These are phyloP conservation scores for Dendrocincla fuliginosa DNA, from an alignment of 2,797 vertebrate genomes.

Conservation along the genomic window DNA sequence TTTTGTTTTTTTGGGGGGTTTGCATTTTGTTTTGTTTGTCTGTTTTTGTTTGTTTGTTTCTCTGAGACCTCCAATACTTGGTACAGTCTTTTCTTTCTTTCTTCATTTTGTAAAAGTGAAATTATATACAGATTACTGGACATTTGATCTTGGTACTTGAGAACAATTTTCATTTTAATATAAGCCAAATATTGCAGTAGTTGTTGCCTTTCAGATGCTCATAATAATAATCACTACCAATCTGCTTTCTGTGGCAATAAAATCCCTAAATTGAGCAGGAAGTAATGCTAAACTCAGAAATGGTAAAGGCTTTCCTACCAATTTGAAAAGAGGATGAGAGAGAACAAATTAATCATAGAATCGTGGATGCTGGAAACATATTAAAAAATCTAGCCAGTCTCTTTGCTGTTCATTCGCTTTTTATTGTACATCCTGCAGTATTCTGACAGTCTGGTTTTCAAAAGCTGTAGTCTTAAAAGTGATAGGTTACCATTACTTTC, in stretches of 20 bases:
- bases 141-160: background rate
- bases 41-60: background rate
- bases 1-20: no score
- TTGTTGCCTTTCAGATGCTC: slow-evolving; percentile 33
- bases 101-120: background rate
- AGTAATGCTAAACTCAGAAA: slow-evolving; percentile 29
- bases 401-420: background rate
- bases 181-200: background rate
- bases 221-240: slow-evolving; percentile 44
- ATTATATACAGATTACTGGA: slow-evolving; percentile 10
- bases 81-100: background rate
- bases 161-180: slow-evolving; percentile 8
- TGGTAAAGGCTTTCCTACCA: slow-evolving; percentile 11
- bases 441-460: slow-evolving; percentile 51
- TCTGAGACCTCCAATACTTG: background rate
- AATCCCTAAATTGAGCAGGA: slow-evolving; percentile 22
- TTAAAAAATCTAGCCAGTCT: slow-evolving; percentile 29
- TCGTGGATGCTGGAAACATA: background rate
- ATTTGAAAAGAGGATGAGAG: slow-evolving; percentile 45
- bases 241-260: slow-evolving; percentile 45
- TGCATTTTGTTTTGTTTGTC: background rate
- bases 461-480: slow-evolving; percentile 64
- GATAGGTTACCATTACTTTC: slow-evolving; percentile 63
- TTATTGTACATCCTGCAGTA: slow-evolving; percentile 35
- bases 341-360: slow-evolving; percentile 57